Evolutionary conservation across 2,888 invertebrate species (phyloP).

Genomic region (Oscheius sp.): DNA sequence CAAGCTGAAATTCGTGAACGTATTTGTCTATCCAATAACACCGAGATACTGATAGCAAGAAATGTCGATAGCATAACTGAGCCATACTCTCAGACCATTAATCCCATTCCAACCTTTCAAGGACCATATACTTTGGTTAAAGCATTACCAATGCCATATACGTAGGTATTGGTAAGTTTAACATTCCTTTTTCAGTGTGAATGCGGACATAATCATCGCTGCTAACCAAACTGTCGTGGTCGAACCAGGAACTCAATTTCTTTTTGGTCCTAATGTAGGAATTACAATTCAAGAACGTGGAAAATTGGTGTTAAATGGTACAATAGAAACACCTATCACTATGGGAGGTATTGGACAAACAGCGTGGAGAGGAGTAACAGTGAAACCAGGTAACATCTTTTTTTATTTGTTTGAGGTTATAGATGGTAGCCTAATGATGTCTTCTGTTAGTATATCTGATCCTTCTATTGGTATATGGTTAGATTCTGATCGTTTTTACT

Average conservation of each 20-base stretch:
- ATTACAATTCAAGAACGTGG: constrained; percentile 38
- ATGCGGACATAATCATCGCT: constrained; percentile 35
- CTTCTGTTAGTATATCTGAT: constrained; percentile 34
- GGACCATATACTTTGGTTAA: neutral
- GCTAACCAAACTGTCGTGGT: constrained; percentile 35
- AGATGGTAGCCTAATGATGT: constrained; percentile 36
- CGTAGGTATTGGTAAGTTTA: neutral
- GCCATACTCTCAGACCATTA: too few species aligned
- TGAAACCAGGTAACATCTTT: constrained; percentile 26
- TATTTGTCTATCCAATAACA: neutral
- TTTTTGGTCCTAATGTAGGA: constrained; percentile 45
- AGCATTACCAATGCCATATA: constrained; percentile 8
- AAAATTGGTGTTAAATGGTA: constrained; percentile 40
- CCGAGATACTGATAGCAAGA: constrained; percentile 6
- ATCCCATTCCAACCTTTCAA: constrained; percentile 1
- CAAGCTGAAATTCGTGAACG: constrained; percentile 14
- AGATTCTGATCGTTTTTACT: constrained; percentile 37
- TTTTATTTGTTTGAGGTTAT: neutral
- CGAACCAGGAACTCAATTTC: constrained; percentile 40
- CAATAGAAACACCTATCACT: constrained; percentile 33
- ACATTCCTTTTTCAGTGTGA: constrained; percentile 24
- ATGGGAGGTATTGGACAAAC: constrained; percentile 33
- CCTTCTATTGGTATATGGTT: constrained; percentile 49
- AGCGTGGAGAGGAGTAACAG: constrained; percentile 37
- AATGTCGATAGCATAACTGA: constrained; percentile 16